These are phyloP conservation scores for Cephus pulcher DNA, from an alignment of 2,888 invertebrate genomes.

Conservation along the genomic window DNA sequence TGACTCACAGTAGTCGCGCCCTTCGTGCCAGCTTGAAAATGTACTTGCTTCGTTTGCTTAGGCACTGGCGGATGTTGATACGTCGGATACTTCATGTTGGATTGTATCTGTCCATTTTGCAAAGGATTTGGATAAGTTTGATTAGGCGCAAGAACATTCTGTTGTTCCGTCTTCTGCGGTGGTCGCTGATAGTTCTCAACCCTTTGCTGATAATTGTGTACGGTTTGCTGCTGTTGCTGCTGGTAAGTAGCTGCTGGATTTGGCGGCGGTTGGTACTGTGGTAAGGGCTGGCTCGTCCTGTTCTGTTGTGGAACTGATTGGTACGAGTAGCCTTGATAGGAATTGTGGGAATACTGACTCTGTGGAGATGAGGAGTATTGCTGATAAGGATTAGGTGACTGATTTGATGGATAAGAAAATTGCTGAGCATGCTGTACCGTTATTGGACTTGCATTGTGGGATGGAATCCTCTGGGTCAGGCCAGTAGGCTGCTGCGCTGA, in stretches of 20 bases:
- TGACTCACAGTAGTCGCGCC: slow-evolving; percentile 72
- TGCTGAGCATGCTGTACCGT: slow-evolving; percentile 59
- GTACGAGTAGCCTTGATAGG: slow-evolving; percentile 52
- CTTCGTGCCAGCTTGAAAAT: slow-evolving; percentile 80
- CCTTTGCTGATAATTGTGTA: slow-evolving; percentile 43
- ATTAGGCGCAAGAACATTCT: slow-evolving; percentile 52
- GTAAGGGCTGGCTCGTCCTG: slow-evolving; percentile 57
- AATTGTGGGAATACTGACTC: slow-evolving; percentile 49
- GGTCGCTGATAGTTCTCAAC: slow-evolving; percentile 58
- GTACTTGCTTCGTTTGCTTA: slow-evolving; percentile 74
- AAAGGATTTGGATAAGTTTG: slow-evolving; percentile 58
- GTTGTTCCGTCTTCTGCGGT: slow-evolving; percentile 65
- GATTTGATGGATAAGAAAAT: slow-evolving; percentile 48
- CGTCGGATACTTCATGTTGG: slow-evolving; percentile 67
- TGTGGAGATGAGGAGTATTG: slow-evolving; percentile 32
- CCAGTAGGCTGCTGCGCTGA: slow-evolving; percentile 53
- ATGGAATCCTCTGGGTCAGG: slow-evolving; percentile 50
- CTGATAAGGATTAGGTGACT: slow-evolving; percentile 54
- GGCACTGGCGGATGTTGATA: slow-evolving; percentile 75
- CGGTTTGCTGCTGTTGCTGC: slow-evolving; percentile 53
- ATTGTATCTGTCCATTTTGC: slow-evolving; percentile 57
- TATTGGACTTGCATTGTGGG: slow-evolving; percentile 58
- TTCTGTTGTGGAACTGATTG: slow-evolving; percentile 47
- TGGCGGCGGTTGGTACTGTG: slow-evolving; percentile 65
- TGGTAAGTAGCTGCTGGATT: slow-evolving; percentile 56